These are phyloP conservation scores for Sesamia inferens DNA, from an alignment of 2,888 invertebrate species.

Conservation along the genomic window DNA sequence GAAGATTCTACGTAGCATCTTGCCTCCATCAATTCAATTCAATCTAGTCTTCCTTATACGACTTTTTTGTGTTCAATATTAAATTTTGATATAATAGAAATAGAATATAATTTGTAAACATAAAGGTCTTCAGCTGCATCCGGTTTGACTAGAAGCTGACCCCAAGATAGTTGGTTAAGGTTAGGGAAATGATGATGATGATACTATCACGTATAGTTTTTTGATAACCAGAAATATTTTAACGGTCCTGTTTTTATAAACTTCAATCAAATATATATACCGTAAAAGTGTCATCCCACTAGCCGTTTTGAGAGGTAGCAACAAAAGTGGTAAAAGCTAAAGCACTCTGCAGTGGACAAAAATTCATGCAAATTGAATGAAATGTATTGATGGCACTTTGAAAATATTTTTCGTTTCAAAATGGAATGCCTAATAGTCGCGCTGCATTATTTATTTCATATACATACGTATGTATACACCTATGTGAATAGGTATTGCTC, in stretches of 20 bases:
- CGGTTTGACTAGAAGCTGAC: too few species aligned
- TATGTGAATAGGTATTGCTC: constrained; percentile 25
- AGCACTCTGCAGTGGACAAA: constrained; percentile 78
- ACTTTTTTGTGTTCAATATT: neutral
- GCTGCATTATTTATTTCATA: constrained; percentile 64
- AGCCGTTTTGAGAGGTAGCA: constrained; percentile 78
- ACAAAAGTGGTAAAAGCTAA: constrained; percentile 80
- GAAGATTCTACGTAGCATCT: too few species aligned
- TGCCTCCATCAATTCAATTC: too few species aligned
- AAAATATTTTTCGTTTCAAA: constrained; percentile 79
- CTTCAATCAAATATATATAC: constrained; percentile 32
- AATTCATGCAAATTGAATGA: constrained; percentile 85
- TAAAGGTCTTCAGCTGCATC: too few species aligned
- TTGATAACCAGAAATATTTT: neutral
- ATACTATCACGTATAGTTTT: too few species aligned
- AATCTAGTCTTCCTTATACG: too few species aligned
- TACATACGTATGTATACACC: constrained; percentile 32
- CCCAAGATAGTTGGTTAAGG: too few species aligned
- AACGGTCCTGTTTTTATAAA: constrained; percentile 15
- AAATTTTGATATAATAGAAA: neutral
- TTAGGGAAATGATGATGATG: too few species aligned
- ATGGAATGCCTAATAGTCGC: constrained; percentile 66
- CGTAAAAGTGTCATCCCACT: constrained; percentile 68
- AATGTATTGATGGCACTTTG: constrained; percentile 83
- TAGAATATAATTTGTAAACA: too few species aligned